phyloP scores from a whole-genome alignment of 2,888 invertebrate genomes.

The Diachrysia chrysitis region DNA sequence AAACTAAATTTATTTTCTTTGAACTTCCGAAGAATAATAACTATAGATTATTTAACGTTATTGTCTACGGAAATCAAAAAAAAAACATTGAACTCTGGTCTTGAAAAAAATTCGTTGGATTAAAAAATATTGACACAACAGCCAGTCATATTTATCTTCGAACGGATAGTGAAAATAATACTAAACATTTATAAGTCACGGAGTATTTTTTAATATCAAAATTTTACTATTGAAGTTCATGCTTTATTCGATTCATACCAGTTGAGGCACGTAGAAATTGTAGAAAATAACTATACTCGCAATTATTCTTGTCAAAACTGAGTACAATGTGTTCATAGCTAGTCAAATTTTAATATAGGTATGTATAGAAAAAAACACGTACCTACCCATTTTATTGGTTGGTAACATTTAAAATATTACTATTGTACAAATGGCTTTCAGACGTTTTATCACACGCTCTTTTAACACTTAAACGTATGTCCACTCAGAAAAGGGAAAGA shows the following conservation, averaged over 20 bases:
- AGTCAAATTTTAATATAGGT: no score
- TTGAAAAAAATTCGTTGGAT: background rate
- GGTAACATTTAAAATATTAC: no score
- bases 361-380: no score
- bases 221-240: background rate
- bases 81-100: background rate
- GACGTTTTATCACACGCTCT: background rate
- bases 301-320: no score
- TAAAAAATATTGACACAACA: background rate
- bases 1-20: constrained; percentile 37
- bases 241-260: background rate
- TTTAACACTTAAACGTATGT: constrained; percentile 1
- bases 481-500: constrained; percentile 15
- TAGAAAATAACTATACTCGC: no score
- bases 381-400: no score
- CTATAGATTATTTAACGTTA: constrained; percentile 18
- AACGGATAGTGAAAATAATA: background rate
- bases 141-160: no score
- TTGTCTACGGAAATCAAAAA: constrained; percentile 24
- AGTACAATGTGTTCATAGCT: no score
- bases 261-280: background rate
- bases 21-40: constrained; percentile 39
- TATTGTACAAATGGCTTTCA: background rate
- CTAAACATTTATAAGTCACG: background rate
- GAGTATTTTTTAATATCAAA: background rate